Evolutionary conservation across 2,888 invertebrate genomes (phyloP).

Genomic region (Hylaea fasciaria): DNA sequence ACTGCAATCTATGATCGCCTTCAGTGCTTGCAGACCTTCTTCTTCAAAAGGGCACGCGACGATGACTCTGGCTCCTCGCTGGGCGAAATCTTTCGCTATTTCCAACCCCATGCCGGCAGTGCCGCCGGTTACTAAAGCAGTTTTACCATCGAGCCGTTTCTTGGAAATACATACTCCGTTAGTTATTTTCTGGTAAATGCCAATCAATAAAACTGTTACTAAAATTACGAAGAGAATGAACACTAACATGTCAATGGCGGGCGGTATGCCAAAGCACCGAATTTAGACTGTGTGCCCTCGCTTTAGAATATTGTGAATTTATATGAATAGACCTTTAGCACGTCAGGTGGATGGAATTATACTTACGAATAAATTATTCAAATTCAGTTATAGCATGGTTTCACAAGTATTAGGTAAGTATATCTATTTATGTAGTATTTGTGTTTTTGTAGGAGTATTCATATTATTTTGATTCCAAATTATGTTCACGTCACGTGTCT

Average conservation of each 20-base stretch:
- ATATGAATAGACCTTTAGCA: no score
- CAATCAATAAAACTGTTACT: constrained; percentile 9
- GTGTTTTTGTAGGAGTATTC: no score
- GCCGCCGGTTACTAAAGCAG: constrained; percentile 65
- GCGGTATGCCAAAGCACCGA: neutral
- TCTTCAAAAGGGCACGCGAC: constrained; percentile 64
- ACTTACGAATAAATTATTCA: no score
- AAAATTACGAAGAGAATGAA: constrained; percentile 6
- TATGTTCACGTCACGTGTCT: no score
- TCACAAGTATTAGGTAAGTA: no score
- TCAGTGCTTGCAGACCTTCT: constrained; percentile 67
- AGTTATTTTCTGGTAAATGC: constrained; percentile 28
- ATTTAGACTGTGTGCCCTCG: neutral
- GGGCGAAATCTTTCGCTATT: constrained; percentile 62
- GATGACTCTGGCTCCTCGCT: constrained; percentile 64
- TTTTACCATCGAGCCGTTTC: constrained; percentile 53
- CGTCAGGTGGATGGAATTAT: no score
- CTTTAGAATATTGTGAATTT: no score
- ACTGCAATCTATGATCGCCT: constrained; percentile 85
- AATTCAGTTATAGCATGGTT: no score
- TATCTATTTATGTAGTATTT: no score
- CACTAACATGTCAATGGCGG: constrained; percentile 9
- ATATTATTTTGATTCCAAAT: no score
- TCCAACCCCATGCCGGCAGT: constrained; percentile 67
- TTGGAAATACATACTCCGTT: constrained; percentile 48